These are phyloP conservation scores for Lagocephalus sceleratus DNA, from an alignment of 2,797 vertebrate genomes.

Conservation along the genomic window DNA sequence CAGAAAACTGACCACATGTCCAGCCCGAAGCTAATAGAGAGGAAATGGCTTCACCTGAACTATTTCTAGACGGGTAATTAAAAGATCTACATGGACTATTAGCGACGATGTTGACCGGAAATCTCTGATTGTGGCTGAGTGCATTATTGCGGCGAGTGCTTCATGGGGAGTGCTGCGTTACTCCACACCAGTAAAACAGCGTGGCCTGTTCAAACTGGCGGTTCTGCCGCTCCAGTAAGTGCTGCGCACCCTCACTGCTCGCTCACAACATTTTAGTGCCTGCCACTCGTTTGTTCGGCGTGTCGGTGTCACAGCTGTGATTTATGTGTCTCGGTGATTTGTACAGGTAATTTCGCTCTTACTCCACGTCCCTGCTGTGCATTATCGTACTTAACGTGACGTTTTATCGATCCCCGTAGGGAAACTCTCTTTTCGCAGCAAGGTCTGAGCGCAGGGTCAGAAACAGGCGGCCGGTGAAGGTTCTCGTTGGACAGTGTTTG, in stretches of 20 bases:
- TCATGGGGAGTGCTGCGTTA: too few relatives aligned
- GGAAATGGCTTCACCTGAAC: too few relatives aligned
- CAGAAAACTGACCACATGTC: too few relatives aligned
- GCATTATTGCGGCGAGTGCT: too few relatives aligned
- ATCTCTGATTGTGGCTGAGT: too few relatives aligned
- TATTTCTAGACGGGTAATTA: too few relatives aligned
- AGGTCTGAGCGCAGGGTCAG: conserved; percentile 57
- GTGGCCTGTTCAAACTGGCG: too few relatives aligned
- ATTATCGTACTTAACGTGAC: conserved; percentile 63
- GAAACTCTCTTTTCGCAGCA: conserved; percentile 44
- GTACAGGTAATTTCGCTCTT: conserved; percentile 51
- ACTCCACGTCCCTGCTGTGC: conserved; percentile 49
- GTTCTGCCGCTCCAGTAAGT: conserved; percentile 1
- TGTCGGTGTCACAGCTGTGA: conserved; percentile 40
- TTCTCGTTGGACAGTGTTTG: conserved; percentile 48
- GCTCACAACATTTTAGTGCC: conserved; percentile 38
- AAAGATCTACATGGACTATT: too few relatives aligned
- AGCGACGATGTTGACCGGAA: too few relatives aligned
- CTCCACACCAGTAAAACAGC: too few relatives aligned
- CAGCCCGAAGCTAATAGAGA: too few relatives aligned
- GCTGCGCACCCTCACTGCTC: conserved; percentile 9
- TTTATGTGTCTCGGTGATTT: conserved; percentile 48
- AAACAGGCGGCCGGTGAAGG: conserved; percentile 41
- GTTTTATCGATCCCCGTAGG: conserved; percentile 63
- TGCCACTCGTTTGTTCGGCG: conserved; percentile 23